These are phyloP conservation scores for Nomia melanderi DNA, from an alignment of 1,140 invertebrate species.

Conservation along the genomic window DNA sequence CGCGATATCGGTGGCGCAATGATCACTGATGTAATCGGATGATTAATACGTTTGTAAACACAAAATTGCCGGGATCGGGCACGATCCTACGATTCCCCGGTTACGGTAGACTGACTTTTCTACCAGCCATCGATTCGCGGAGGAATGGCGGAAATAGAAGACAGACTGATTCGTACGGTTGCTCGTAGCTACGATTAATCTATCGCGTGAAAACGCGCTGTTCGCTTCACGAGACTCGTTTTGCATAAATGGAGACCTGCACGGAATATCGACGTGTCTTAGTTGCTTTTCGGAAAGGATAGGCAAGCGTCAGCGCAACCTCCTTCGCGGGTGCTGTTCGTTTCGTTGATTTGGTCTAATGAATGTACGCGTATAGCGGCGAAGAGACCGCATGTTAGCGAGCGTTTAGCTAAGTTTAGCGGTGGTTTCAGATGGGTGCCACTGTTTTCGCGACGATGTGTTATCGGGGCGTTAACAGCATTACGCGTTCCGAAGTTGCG, in stretches of 20 bases:
- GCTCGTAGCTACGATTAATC: no score
- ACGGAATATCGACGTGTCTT: no score
- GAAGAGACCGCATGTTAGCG: conserved; percentile 15
- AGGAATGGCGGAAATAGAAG: neutral
- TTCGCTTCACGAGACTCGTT: no score
- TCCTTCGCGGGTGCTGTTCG: conserved; percentile 28
- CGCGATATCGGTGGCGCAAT: conserved; percentile 58
- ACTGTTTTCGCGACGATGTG: conserved; percentile 54
- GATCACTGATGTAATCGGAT: conserved; percentile 12
- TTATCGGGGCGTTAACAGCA: conserved; percentile 59
- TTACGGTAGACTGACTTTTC: no score
- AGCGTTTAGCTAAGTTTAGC: conserved; percentile 60
- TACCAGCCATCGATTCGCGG: no score
- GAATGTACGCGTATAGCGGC: conserved; percentile 10
- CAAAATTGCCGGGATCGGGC: neutral
- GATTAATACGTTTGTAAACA: conserved; percentile 29
- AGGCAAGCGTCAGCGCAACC: neutral
- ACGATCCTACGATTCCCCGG: neutral
- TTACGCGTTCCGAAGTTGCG: conserved; percentile 50
- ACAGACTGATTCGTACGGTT: no score
- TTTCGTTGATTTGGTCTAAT: conserved; percentile 41
- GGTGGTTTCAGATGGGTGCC: conserved; percentile 52
- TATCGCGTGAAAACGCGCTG: no score
- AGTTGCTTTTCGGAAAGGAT: conserved; percentile 8
- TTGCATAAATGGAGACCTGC: no score